Percentiles rank a stretch among this genome's conserved stretches.
phyloP scores from a whole-genome alignment of 2,888 invertebrate genomes.

The Erebia aethiops region DNA sequence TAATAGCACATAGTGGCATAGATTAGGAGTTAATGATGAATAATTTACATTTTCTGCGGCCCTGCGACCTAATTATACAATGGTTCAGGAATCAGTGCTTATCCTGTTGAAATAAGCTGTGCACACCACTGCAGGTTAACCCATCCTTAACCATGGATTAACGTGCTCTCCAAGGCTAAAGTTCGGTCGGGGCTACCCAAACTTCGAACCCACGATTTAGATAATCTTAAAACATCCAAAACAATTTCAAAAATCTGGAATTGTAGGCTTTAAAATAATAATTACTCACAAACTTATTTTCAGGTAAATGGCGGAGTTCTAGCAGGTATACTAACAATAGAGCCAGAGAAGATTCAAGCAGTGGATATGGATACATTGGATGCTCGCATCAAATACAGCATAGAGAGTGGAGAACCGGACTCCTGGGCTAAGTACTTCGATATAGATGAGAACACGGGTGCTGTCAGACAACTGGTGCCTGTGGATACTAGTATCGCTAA shows the following conservation, averaged over 20 bases:
- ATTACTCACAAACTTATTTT: conserved; percentile 10
- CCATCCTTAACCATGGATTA: too few species aligned
- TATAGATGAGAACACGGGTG: conserved; percentile 91
- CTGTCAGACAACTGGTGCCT: conserved; percentile 90
- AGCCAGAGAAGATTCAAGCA: conserved; percentile 94
- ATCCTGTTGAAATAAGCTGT: too few species aligned
- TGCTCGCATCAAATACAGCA: conserved; percentile 91
- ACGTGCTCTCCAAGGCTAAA: too few species aligned
- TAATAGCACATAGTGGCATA: too few species aligned
- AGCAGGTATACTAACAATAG: conserved; percentile 91
- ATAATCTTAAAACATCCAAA: not conserved
- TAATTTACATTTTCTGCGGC: too few species aligned
- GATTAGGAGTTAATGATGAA: too few species aligned
- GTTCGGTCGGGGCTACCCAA: too few species aligned
- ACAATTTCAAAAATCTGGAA: not conserved
- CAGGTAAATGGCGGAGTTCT: conserved; percentile 92
- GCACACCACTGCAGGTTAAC: too few species aligned
- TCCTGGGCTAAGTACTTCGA: conserved; percentile 91
- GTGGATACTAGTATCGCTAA: conserved; percentile 91
- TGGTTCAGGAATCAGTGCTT: too few species aligned
- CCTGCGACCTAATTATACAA: too few species aligned
- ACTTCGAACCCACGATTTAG: too few species aligned
- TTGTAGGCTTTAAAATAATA: not conserved
- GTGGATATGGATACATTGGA: conserved; percentile 95
- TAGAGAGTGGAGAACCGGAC: conserved; percentile 90